phyloP scores from a whole-genome alignment of 2,888 invertebrate genomes.

The Epicampocera succincta region DNA sequence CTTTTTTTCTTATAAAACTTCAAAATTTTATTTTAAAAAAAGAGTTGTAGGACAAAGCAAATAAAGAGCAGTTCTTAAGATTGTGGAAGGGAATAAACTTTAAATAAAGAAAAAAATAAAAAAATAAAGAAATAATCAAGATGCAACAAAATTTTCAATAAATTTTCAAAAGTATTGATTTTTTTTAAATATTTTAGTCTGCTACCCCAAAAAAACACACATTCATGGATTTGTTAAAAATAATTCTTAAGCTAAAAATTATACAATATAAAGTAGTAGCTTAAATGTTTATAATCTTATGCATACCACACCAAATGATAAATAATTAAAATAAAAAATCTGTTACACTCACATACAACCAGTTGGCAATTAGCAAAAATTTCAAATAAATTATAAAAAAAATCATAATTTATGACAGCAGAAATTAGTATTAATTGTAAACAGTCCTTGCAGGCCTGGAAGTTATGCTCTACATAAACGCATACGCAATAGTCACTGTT shows the following conservation, averaged over 20 bases:
- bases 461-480: too few species aligned
- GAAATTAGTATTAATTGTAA: too few species aligned
- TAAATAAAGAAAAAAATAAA: constrained; percentile 44
- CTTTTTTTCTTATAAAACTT: constrained; percentile 67
- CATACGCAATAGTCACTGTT: too few species aligned
- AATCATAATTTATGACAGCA: background rate
- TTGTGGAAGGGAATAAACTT: constrained; percentile 37
- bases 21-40: constrained; percentile 26
- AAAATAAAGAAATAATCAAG: constrained; percentile 58
- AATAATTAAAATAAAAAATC: constrained; percentile 38
- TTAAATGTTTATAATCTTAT: constrained; percentile 1
- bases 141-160: constrained; percentile 60
- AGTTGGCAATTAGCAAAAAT: constrained; percentile 44
- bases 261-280: too few species aligned
- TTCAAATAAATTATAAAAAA: background rate
- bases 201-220: constrained; percentile 79
- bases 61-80: constrained; percentile 58
- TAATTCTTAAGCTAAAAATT: constrained; percentile 43
- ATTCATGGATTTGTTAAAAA: constrained; percentile 66
- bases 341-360: constrained; percentile 20
- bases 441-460: too few species aligned
- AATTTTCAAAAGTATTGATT: constrained; percentile 48
- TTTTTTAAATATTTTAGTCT: constrained; percentile 78
- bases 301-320: constrained; percentile 64
- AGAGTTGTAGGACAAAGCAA: constrained; percentile 51